Evolutionary conservation across 2,888 invertebrate genomes (phyloP), one percentile per base, ranked within the genome.

Genomic region (Oscheius onirici): DNA sequence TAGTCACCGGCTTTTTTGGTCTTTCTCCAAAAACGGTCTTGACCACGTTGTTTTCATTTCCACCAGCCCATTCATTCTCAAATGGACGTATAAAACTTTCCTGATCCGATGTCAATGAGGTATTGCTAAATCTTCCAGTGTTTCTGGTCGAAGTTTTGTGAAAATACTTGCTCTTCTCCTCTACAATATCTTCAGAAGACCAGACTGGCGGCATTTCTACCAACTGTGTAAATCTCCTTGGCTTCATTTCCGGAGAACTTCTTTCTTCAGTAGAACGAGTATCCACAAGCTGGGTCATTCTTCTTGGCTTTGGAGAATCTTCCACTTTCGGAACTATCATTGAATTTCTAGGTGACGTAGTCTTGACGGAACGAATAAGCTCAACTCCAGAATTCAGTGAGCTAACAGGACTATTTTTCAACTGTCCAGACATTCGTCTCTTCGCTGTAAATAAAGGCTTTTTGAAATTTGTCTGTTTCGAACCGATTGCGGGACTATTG

Each of bases 321-420:
- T 13, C n/a, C 13, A 26, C 26, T 15, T 20, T 13, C 13, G 55
- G n/a, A 10, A 28, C 55, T 24, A 34, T 34, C 34, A 34, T 6
- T 3, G 55, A 26, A 15, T 34, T 55, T n/a, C 2, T n/a, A 11
- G 55, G 55, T 2, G 55, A 55, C 8, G 2, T 2, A 26, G n/a
- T 26, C 28, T n/a, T 55, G n/a, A 28, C 28, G 15, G 20, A n/a
- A 10, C 55, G 55, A 26, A 55, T 55, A 17, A 55, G 55, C n/a
- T 24, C 55, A 55, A 55, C 55, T 11, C 55, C 55, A 28, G 55
- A 55, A 60, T 17, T n/a, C 11, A 41, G 43, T 13, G 61, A 43
- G 20, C 22, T 46, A 24, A 28, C n/a, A 28, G 49, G 28, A 46
- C n/a, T 20, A 11, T 24, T 61, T 44, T 26, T 24, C 1, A 15